Evolutionary conservation across 1,140 invertebrate species (phyloP), one percentile per base, ranked within the genome.

Genomic region (Drosophila pseudoananassae): DNA sequence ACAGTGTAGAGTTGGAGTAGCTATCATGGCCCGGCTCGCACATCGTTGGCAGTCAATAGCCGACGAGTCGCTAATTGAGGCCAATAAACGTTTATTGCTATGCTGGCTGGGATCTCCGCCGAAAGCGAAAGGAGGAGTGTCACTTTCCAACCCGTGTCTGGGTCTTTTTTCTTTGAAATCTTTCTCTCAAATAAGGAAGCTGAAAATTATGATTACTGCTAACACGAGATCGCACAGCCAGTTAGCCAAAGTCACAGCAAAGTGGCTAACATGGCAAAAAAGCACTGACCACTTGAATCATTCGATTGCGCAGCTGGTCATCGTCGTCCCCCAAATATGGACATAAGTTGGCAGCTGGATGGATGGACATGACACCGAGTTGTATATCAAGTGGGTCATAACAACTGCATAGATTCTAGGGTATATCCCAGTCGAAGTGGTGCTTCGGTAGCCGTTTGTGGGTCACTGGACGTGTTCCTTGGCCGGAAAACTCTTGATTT

Each of bases 31-130:
- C 57, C 71, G 64, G 64, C 61, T 84, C 81, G 82, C 81, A 85
- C 81, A 81, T 85, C 81, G 77, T 85, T 87, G 81, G 78, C 81
- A 81, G 81, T 68, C 81, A 80, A 80, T 84, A 84, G 68, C 25
- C 27, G 60, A 56, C 68, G 74, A 85, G 77, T 77, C 56, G 81
- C 81, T 85, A 85, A 85, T 85, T 85, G 81, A 85, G 76, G 82
- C 77, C 60, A 85, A 87, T 85, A 81, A 85, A 81, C 72, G 82
- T 56, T 72, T 64, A 69, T 63, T 69, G 59, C 59, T 45, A 74
- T 57, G 56, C 36, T 38, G 53, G 33, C 36, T 38, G 53, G 33
- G 51, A 51, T 60, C 69, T 55, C 17, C 29, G 51, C 14, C 20
- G 57, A 73, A 60, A 57, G 81, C 81, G 81, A 85, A 87, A 85